A percentile compares a stretch with the other conserved stretches of the same genome.
Conservation (phyloP, 2,888 invertebrate species). For the Euplagia quadripunctaria region DNA sequence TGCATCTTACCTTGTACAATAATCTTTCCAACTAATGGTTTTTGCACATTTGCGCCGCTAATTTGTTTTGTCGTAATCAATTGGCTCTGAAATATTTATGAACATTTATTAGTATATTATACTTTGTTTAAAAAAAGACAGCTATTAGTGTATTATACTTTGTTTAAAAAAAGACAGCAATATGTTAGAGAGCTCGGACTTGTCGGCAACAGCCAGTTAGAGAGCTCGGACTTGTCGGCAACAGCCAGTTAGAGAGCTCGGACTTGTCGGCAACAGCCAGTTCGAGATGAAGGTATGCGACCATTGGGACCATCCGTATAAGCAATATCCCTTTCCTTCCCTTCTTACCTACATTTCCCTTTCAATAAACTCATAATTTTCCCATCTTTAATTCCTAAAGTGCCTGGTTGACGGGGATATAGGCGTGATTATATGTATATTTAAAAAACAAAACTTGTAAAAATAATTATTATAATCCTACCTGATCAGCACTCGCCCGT, state of each 20-base stretch:
- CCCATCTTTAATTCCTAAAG: too few species aligned
- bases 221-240: too few species aligned
- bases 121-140: neutral
- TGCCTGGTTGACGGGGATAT: neutral
- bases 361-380: too few species aligned
- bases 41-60: constrained; percentile 49
- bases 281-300: too few species aligned
- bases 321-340: too few species aligned
- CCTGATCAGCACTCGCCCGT: constrained; percentile 65
- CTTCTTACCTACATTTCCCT: too few species aligned
- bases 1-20: constrained; percentile 70
- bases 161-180: neutral
- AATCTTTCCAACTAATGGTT: constrained; percentile 72
- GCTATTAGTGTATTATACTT: neutral
- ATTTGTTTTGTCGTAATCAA: constrained; percentile 60
- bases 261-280: too few species aligned
- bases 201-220: too few species aligned
- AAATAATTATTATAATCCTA: constrained; percentile 29
- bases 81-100: constrained; percentile 64
- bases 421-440: neutral
- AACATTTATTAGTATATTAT: neutral
- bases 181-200: too few species aligned
- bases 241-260: too few species aligned
- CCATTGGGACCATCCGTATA: too few species aligned
- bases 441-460: neutral